These are phyloP conservation scores for Morpho helenor DNA, from an alignment of 2,888 invertebrate species.

Conservation along the genomic window DNA sequence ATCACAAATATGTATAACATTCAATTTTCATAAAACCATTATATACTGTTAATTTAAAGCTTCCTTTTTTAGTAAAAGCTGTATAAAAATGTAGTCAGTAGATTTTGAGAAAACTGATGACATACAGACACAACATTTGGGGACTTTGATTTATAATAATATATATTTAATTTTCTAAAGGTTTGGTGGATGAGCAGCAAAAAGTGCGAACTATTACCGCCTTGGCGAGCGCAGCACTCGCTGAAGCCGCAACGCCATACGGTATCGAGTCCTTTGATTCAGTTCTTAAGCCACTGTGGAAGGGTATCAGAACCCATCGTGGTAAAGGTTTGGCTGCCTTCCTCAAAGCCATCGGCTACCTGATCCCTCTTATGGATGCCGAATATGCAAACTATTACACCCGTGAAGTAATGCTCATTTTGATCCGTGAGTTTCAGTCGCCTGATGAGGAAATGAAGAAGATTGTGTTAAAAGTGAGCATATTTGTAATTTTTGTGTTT, in stretches of 20 bases:
- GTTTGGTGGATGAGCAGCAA: conserved; percentile 98
- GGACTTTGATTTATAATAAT: too few species aligned
- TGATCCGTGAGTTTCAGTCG: conserved; percentile 99
- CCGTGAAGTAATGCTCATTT: conserved; percentile 97
- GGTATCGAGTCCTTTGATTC: conserved; percentile 99
- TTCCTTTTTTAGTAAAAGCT: too few species aligned
- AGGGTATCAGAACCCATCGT: conserved; percentile 95
- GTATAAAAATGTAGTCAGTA: too few species aligned
- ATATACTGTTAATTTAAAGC: too few species aligned
- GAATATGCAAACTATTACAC: conserved; percentile 99
- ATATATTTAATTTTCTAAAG: conserved; percentile 50
- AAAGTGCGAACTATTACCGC: conserved; percentile 99
- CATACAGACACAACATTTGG: too few species aligned
- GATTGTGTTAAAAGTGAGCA: conserved; percentile 94
- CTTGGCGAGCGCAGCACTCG: conserved; percentile 97
- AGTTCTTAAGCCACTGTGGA: conserved; percentile 99
- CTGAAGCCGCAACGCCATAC: conserved; percentile 99
- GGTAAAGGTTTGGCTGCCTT: conserved; percentile 99
- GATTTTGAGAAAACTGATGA: too few species aligned
- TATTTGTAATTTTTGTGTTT: too few species aligned
- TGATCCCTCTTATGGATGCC: conserved; percentile 99
- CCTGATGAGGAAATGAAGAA: conserved; percentile 99
- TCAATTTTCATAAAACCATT: too few species aligned
- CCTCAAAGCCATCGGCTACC: conserved; percentile 98
- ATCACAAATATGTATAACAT: too few species aligned